Percentiles rank a stretch among this genome's conserved stretches.
Conservation (phyloP, 2,888 invertebrate genomes). For the Drosophila recens region DNA sequence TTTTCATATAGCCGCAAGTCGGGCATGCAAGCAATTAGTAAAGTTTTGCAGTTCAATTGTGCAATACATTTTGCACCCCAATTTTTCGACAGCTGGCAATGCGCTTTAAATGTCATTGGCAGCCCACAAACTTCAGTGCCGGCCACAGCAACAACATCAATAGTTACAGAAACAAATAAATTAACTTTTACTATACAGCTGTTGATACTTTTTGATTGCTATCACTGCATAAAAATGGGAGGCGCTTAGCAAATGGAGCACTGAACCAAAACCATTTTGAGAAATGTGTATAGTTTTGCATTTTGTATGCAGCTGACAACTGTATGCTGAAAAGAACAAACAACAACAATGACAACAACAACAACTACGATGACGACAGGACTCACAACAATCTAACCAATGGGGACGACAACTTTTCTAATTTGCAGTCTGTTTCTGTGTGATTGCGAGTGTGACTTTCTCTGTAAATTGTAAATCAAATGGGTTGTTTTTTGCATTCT, state of each 20-base stretch:
- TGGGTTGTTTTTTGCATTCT: conserved; percentile 5
- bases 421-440: conserved; percentile 28
- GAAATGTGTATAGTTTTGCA: conserved; percentile 16
- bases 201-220: conserved; percentile 63
- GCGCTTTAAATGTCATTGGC: conserved; percentile 41
- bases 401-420: conserved; percentile 47
- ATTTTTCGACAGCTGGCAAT: conserved; percentile 38
- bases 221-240: conserved; percentile 37
- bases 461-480: conserved; percentile 2
- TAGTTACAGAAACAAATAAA: conserved; percentile 38
- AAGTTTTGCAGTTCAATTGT: conserved; percentile 58
- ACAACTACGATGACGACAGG: neutral
- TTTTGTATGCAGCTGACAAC: conserved; percentile 48
- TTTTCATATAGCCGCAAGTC: conserved; percentile 18
- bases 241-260: conserved; percentile 20
- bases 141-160: conserved; percentile 17
- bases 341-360: neutral
- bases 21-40: conserved; percentile 48
- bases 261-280: neutral
- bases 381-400: conserved; percentile 30
- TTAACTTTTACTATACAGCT: conserved; percentile 56
- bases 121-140: conserved; percentile 10
- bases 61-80: conserved; percentile 29
- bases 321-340: conserved; percentile 15
- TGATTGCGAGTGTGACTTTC: conserved; percentile 4